Evolutionary conservation across 2,888 invertebrate genomes (phyloP), one percentile per base, ranked within the genome.

Genomic region (Synergus umbraculus): DNA sequence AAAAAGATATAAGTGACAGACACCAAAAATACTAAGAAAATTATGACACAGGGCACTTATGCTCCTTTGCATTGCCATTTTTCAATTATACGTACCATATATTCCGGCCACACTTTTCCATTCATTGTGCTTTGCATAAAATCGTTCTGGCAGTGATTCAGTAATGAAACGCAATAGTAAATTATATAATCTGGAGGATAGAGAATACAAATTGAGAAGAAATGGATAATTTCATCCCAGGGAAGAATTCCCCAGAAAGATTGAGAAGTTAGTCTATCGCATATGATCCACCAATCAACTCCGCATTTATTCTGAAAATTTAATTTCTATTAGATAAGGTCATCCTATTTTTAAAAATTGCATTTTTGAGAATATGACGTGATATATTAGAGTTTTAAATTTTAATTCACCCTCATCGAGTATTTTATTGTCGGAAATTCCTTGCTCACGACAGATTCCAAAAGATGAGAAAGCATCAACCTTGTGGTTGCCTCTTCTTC

Each of bases 281-380:
- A 91, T 78, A 92, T 88, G 85, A 90, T 89, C 89, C 92, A 92
- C 92, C 92, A 92, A 69, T 88, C 85, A 3, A 88, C 79, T 46
- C 91, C 92, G 77, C 87, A 92, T 58, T 88, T 86, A 76, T 82
- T 87, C 91, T 92, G 78, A 13, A 83, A 80, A 76, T 66, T 46
- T 22, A 76, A 78, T 69, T 76, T 13, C 69, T 29, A 44, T 43
- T 65, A 12, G 41, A 78, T 76, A 49, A 49, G 46, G 5, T 13
- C 15, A 13, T 49, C 15, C 46, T 13, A 13, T 49, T 13, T 29
- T 15, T 63, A 44, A 12, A 44, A 18, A 79, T 82, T 77, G 37
- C 73, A 10, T 76, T 12, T 76, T 44, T 65, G 3, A 22, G 4
- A 60, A 37, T 5, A 5, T 37, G 37, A 37, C 0, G 37, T 37